Conservation (phyloP, 2,113 vertebrate species). For the Proteles cristata region DNA sequence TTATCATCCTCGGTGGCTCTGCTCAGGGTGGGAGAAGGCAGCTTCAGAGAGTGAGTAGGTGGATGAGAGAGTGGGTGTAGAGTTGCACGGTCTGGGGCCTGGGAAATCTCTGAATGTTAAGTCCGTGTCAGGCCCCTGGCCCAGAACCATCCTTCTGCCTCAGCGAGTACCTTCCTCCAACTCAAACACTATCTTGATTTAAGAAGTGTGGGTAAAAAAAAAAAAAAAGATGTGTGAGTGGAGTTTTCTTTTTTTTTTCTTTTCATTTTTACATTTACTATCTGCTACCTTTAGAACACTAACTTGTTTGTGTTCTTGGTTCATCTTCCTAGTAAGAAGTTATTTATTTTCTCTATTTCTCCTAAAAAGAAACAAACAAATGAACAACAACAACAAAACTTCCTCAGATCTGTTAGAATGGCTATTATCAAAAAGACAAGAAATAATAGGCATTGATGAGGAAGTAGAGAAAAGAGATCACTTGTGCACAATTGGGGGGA, state of each 20-base stretch:
- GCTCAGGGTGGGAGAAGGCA: too few species aligned
- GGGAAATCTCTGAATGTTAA: too few species aligned
- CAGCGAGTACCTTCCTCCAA: too few species aligned
- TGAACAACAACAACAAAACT: background rate
- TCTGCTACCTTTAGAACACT: background rate
- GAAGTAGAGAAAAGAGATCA: background rate
- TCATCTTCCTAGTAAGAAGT: background rate
- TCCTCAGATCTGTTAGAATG: background rate
- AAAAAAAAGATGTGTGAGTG: too few species aligned
- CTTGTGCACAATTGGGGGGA: background rate
- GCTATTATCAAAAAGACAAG: background rate
- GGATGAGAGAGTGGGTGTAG: too few species aligned
- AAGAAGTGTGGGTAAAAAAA: background rate
- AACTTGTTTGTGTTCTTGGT: background rate
- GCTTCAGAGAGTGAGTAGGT: too few species aligned
- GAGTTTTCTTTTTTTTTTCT: background rate
- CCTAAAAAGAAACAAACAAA: background rate
- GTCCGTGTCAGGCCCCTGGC: too few species aligned
- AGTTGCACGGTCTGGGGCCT: too few species aligned
- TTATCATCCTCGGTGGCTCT: too few species aligned
- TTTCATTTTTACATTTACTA: background rate
- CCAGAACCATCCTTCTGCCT: too few species aligned
- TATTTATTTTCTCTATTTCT: background rate
- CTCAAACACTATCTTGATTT: background rate
- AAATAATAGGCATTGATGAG: background rate